Percentiles rank a stretch among this genome's conserved stretches.
Evolutionary conservation across 2,888 invertebrate species (phyloP).

Genomic region (Nudaria mundana): DNA sequence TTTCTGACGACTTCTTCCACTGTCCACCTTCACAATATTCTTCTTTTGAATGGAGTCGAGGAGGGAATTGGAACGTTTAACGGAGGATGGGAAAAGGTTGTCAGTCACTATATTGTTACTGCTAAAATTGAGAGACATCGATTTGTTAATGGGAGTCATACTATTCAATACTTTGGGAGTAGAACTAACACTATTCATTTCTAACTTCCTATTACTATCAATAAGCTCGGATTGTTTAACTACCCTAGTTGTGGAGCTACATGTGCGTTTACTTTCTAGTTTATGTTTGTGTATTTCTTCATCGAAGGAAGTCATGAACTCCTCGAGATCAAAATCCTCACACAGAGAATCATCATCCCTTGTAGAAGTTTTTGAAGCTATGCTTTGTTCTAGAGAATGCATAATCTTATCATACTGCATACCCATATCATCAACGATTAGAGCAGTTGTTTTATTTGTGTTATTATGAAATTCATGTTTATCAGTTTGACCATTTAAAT

Average conservation of each 20-base stretch:
- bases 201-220: conserved; percentile 57
- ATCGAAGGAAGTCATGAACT: conserved; percentile 85
- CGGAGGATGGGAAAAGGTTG: conserved; percentile 72
- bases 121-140: conserved; percentile 81
- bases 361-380: conserved; percentile 68
- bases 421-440: conserved; percentile 67
- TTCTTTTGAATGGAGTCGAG: conserved; percentile 78
- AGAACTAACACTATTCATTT: conserved; percentile 58
- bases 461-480: conserved; percentile 50
- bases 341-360: conserved; percentile 79
- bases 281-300: conserved; percentile 79
- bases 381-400: conserved; percentile 73
- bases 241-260: conserved; percentile 74
- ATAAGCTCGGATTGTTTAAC: conserved; percentile 60
- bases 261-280: conserved; percentile 65
- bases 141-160: conserved; percentile 73
- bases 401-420: conserved; percentile 78
- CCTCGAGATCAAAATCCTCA: conserved; percentile 83
- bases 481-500: conserved; percentile 38
- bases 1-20: conserved; percentile 66
- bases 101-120: conserved; percentile 73
- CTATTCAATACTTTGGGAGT: conserved; percentile 62
- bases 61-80: conserved; percentile 81
- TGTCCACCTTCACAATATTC: conserved; percentile 51
- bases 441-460: conserved; percentile 45